Conservation (phyloP, 2,113 vertebrate species). For the Thunnus maccoyii region DNA sequence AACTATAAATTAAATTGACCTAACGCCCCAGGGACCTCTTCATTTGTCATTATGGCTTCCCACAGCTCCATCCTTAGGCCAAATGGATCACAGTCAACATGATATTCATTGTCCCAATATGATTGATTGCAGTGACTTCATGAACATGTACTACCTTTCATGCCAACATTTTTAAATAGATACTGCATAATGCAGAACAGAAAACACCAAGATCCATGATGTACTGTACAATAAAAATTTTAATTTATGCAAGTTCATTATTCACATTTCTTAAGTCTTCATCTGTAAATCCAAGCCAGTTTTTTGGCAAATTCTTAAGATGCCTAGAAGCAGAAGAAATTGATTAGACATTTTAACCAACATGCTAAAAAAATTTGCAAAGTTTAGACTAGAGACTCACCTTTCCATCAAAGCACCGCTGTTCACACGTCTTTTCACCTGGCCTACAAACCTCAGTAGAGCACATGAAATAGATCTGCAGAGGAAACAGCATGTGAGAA, state of each 20-base stretch:
- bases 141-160: too few species aligned
- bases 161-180: too few species aligned
- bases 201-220: not conserved
- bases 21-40: too few species aligned
- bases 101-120: too few species aligned
- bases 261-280: not conserved
- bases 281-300: too few species aligned
- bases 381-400: conserved; percentile 22
- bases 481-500: not conserved
- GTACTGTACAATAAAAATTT: conserved; percentile 7
- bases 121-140: too few species aligned
- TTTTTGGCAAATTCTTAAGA: conserved; percentile 5
- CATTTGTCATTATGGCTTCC: too few species aligned
- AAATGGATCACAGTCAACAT: too few species aligned
- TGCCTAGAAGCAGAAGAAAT: conserved; percentile 12
- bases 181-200: too few species aligned
- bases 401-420: conserved; percentile 79
- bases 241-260: not conserved
- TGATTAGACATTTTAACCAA: not conserved
- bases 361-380: not conserved
- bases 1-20: too few species aligned
- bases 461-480: conserved; percentile 86
- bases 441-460: conserved; percentile 80
- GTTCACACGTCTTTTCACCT: conserved; percentile 56
- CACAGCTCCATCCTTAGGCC: too few species aligned